phyloP scores from a whole-genome alignment of 2,888 invertebrate species.

The Amphipyra tragopoginis region DNA sequence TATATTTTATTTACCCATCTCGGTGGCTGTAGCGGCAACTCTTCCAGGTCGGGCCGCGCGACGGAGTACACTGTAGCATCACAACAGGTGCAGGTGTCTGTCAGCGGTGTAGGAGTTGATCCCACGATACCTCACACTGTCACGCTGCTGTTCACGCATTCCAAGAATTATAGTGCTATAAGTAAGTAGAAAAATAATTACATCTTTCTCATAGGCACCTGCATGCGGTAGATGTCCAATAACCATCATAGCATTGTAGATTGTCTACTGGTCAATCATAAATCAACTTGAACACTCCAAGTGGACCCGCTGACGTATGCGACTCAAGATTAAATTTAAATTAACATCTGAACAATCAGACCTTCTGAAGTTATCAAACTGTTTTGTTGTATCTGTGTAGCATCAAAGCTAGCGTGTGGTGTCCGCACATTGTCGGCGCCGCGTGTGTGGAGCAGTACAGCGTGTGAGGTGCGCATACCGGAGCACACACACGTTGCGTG shows the following conservation, averaged over 20 bases:
- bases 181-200: constrained; percentile 66
- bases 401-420: constrained; percentile 80
- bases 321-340: no score
- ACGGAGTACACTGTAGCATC: constrained; percentile 92
- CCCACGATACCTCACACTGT: constrained; percentile 77
- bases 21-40: constrained; percentile 71
- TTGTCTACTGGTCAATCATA: no score
- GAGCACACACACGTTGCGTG: constrained; percentile 79
- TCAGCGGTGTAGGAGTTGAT: constrained; percentile 73
- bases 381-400: constrained; percentile 54
- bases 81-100: constrained; percentile 82
- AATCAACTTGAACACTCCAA: no score
- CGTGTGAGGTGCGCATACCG: constrained; percentile 81
- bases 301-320: no score
- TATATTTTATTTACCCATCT: constrained; percentile 41
- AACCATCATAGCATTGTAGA: no score
- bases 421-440: constrained; percentile 86
- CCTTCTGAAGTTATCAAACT: no score
- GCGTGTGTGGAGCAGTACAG: constrained; percentile 82
- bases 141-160: constrained; percentile 79
- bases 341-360: no score
- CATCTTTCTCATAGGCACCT: background rate
- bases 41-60: constrained; percentile 91
- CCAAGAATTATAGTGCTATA: constrained; percentile 81
- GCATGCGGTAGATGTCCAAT: no score